Evolutionary conservation across 2,797 vertebrate species (phyloP).

Genomic region (Microchirus variegatus): DNA sequence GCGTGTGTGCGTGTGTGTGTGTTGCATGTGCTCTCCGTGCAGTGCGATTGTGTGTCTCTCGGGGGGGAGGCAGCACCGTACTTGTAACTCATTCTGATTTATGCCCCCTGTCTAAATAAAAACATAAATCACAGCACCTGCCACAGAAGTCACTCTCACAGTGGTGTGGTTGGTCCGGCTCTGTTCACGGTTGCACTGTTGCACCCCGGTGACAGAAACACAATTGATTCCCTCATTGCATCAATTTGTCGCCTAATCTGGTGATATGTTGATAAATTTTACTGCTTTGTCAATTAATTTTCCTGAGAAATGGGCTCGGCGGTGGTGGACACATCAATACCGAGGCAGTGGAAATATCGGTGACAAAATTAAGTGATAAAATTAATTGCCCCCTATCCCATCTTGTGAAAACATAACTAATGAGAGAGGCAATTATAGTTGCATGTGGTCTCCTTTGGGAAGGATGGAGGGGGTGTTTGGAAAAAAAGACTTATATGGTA

Average conservation of each 20-base stretch:
- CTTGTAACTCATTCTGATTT: slow-evolving; percentile 86
- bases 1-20: slow-evolving; percentile 50
- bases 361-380: slow-evolving; percentile 89
- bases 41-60: slow-evolving; percentile 56
- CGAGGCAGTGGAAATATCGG: slow-evolving; percentile 71
- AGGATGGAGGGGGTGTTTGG: slow-evolving; percentile 73
- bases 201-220: slow-evolving; percentile 75
- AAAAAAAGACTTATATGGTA: slow-evolving; percentile 74
- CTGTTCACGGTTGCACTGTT: slow-evolving; percentile 57
- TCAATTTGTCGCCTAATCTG: slow-evolving; percentile 88
- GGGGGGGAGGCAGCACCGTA: slow-evolving; percentile 64
- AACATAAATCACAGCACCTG: slow-evolving; percentile 84
- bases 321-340: slow-evolving; percentile 80
- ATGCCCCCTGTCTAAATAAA: slow-evolving; percentile 82
- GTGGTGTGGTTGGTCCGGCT: slow-evolving; percentile 67
- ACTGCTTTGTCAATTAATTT: slow-evolving; percentile 88
- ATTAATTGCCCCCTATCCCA: slow-evolving; percentile 85
- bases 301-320: slow-evolving; percentile 81
- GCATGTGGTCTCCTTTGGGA: slow-evolving; percentile 81
- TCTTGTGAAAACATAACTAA: slow-evolving; percentile 87
- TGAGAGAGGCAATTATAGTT: slow-evolving; percentile 87
- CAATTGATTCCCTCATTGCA: slow-evolving; percentile 88
- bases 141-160: slow-evolving; percentile 80
- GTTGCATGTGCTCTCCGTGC: slow-evolving; percentile 50
- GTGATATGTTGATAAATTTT: slow-evolving; percentile 88